These are phyloP conservation scores for Metridium senile DNA, from an alignment of 92 coral and sea anemone species.

Conservation along the genomic window DNA sequence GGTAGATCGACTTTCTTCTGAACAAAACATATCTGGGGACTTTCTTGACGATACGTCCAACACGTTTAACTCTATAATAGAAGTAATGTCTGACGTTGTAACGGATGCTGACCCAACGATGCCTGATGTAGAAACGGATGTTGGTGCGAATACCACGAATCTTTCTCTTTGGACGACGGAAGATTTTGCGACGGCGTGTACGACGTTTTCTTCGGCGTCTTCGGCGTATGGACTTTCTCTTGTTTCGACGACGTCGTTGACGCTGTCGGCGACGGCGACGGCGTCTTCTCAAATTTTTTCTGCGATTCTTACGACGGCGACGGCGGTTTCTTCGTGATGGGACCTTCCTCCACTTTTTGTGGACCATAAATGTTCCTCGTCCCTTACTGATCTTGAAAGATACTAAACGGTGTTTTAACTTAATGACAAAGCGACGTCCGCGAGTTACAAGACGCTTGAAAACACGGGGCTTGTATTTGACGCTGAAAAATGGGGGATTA, in stretches of 20 bases:
- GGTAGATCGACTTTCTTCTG: background rate
- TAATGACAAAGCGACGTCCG: background rate
- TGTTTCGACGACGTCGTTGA: slow-evolving; percentile 4
- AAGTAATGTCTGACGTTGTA: slow-evolving; percentile 17
- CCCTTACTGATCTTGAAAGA: slow-evolving; percentile 6
- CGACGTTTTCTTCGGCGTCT: slow-evolving; percentile 14
- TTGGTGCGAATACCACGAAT: background rate
- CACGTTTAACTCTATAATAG: slow-evolving; percentile 2
- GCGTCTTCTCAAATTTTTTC: background rate
- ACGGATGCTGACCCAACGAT: slow-evolving; percentile 10
- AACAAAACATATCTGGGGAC: slow-evolving; percentile 19
- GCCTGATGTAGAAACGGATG: slow-evolving; percentile 10
- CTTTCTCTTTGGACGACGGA: slow-evolving; percentile 10
- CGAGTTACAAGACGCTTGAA: background rate
- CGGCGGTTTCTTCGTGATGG: slow-evolving; percentile 5
- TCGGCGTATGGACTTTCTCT: background rate
- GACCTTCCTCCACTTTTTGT: slow-evolving; percentile 2
- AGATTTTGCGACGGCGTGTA: background rate
- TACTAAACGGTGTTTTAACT: background rate
- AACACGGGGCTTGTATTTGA: background rate
- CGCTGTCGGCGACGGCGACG: slow-evolving; percentile 2
- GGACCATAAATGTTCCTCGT: background rate
- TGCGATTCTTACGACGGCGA: slow-evolving; percentile 11
- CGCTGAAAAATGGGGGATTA: background rate
- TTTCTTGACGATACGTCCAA: slow-evolving; percentile 4